Percentiles rank a stretch among this genome's conserved stretches.
Conservation (phyloP, 1,140 invertebrate species). For the Condylostylus longicornis region DNA sequence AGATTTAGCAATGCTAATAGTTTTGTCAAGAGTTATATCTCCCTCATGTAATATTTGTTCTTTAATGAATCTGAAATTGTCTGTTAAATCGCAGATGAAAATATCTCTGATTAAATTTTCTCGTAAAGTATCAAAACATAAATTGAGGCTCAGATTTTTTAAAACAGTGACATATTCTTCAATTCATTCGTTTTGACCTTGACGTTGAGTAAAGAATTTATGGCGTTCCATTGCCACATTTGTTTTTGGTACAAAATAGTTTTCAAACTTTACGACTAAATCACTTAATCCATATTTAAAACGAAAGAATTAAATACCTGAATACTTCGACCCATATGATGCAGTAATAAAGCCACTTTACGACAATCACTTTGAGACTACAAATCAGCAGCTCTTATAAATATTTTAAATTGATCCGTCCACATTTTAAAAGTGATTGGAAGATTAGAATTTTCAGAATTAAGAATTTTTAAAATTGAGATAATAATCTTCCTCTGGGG, state of each 20-base stretch:
- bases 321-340: not conserved
- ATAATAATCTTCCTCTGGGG: too few species aligned
- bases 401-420: not conserved
- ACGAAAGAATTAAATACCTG: not conserved
- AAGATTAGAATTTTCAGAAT: not conserved
- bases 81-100: too few species aligned
- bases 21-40: too few species aligned
- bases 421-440: not conserved
- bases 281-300: not conserved
- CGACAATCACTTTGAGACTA: not conserved
- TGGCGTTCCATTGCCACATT: not conserved
- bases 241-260: not conserved
- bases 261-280: not conserved
- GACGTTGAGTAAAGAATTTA: not conserved
- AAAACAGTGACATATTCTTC: too few species aligned
- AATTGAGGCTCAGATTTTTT: too few species aligned
- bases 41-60: too few species aligned
- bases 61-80: constrained; percentile 7
- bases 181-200: too few species aligned
- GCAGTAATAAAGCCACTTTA: not conserved
- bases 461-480: too few species aligned
- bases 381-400: not conserved
- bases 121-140: too few species aligned
- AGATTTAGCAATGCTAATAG: too few species aligned
- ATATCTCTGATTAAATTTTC: too few species aligned